Evolutionary conservation across 2,797 vertebrate species (phyloP), one percentile per base, ranked within the genome.

Genomic region (Bradypodion ventrale): DNA sequence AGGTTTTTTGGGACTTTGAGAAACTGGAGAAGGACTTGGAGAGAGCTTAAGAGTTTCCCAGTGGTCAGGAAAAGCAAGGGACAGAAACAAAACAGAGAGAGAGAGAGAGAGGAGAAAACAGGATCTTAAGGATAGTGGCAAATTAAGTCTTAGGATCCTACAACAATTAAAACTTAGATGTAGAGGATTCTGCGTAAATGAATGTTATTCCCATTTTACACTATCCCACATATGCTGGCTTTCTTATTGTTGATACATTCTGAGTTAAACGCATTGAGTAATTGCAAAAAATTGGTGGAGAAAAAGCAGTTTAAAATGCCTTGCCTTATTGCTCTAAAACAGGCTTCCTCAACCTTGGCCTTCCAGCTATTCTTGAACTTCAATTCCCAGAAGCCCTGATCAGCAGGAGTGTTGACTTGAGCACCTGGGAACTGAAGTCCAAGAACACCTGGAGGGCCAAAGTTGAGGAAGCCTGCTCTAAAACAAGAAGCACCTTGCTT

Each of bases 1-100:
- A 90, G 98, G 98, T 94, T 99, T 99, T 95, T 99, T 99, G 93
- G 98, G 97, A 94, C 98, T 99, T 96, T 98, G 98, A 95, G 93
- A 95, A 93, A 95, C 96, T 94, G 96, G 97, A 93, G 97, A 96
- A 95, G 96, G 97, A 94, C 97, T 99, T 94, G 98, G 96, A 96
- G 98, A 98, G 90, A 99, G 95, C 99, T 99, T 49, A 94, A 81
- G 29, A 73, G 86, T 79, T 49, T 89, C 83, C 89, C 0, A 29
- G 65, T 92, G 94, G 89, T 46, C 91, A 93, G 85, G 90, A 83
- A 94, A 81, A 87, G 92, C 89, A 95, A 63, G 12, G 25, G 73
- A 44, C 10, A 32, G 76, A 60, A 40, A 32, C 21, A 73, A 62
- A 10, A 74, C n/a, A 80, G 27, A 72, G 70, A 66, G 66, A 92